Percentiles rank a stretch among this genome's conserved stretches.
These are phyloP conservation scores for Lingula anatina DNA, from an alignment of 2,888 invertebrate genomes.

Conservation along the genomic window DNA sequence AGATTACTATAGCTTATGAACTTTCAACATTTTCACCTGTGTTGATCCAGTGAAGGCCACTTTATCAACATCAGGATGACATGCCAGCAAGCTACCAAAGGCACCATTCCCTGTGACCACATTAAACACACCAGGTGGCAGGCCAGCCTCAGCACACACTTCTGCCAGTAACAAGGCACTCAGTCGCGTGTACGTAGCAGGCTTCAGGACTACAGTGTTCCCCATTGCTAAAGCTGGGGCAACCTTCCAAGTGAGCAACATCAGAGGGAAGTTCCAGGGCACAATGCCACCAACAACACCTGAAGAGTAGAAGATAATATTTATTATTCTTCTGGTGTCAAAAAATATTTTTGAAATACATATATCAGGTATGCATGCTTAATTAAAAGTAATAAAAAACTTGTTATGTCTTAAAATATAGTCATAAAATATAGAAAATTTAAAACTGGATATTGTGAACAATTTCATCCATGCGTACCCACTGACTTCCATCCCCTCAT, in stretches of 20 bases:
- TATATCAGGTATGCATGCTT: no score
- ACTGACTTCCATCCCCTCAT: constrained; percentile 52
- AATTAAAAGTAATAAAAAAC: no score
- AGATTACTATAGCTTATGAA: no score
- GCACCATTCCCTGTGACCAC: constrained; percentile 50
- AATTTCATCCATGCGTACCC: no score
- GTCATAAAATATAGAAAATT: neutral
- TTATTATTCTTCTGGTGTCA: neutral
- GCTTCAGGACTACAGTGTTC: constrained; percentile 55
- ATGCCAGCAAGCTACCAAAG: constrained; percentile 44
- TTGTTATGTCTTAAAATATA: no score
- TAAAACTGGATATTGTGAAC: no score
- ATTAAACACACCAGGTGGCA: constrained; percentile 55
- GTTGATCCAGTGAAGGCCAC: constrained; percentile 53
- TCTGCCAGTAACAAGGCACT: constrained; percentile 54
- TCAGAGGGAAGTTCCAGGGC: constrained; percentile 54
- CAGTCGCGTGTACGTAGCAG: constrained; percentile 52
- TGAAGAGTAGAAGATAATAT: constrained; percentile 14
- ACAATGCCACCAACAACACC: constrained; percentile 54
- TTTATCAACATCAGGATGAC: constrained; percentile 48
- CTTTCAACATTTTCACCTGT: no score
- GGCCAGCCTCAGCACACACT: constrained; percentile 55
- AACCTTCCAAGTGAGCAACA: constrained; percentile 54
- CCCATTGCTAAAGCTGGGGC: constrained; percentile 57
- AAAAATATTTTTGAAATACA: no score